phyloP scores from a whole-genome alignment of 2,888 invertebrate species.

The Stegana nigrithorax region DNA sequence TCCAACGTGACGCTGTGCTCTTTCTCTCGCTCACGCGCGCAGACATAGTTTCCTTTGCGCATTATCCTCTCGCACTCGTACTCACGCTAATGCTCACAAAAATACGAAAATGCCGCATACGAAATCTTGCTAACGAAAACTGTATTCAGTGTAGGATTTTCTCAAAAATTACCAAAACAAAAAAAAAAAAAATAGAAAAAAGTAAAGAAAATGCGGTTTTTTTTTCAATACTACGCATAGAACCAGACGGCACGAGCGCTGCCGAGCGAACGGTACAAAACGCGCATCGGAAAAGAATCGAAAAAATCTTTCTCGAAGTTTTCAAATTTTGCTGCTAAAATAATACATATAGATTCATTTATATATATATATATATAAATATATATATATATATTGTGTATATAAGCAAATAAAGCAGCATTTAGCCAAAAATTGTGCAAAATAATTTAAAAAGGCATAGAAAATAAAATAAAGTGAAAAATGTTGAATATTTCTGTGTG shows the following conservation, averaged over 20 bases:
- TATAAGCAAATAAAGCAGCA: neutral
- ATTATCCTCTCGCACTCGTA: neutral
- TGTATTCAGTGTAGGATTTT: neutral
- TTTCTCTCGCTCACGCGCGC: neutral
- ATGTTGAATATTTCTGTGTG: neutral
- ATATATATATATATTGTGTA: neutral
- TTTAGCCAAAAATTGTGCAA: neutral
- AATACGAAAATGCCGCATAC: too few species aligned
- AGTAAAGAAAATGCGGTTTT: neutral
- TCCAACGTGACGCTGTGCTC: too few species aligned
- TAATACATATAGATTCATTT: slow-evolving; percentile 1
- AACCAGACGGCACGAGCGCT: slow-evolving; percentile 9
- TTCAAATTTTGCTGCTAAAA: too few species aligned
- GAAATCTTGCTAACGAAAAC: too few species aligned
- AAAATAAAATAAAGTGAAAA: slow-evolving; percentile 1
- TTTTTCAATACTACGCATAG: neutral
- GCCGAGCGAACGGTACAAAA: slow-evolving; percentile 5
- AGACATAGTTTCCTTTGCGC: neutral
- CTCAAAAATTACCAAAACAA: too few species aligned
- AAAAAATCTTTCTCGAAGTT: neutral
- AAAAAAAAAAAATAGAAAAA: too few species aligned
- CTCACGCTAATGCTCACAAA: too few species aligned
- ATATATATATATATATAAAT: slow-evolving; percentile 3
- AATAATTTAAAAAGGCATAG: neutral
- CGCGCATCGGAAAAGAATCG: neutral